These are phyloP conservation scores for Hippocampus barbouri DNA, from an alignment of 2,113 vertebrate species.

Conservation along the genomic window DNA sequence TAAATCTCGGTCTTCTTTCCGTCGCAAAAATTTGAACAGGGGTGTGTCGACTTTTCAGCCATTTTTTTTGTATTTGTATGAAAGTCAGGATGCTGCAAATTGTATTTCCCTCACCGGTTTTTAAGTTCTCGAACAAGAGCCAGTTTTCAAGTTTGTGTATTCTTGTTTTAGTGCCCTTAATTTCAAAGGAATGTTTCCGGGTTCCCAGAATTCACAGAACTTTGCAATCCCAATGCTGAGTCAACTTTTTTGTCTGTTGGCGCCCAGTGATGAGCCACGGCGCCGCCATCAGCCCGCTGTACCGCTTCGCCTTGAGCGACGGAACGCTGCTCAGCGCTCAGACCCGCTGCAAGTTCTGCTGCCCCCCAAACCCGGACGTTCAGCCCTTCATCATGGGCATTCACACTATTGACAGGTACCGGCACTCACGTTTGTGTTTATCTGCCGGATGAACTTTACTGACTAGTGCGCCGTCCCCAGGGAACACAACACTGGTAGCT, in stretches of 20 bases:
- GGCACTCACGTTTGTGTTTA: neutral
- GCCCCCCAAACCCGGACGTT: slow-evolving; percentile 86
- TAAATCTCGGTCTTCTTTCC: too few relatives aligned
- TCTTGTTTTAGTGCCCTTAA: too few relatives aligned
- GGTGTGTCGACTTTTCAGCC: too few relatives aligned
- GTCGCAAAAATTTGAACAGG: too few relatives aligned
- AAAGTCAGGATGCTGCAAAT: too few relatives aligned
- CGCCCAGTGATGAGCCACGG: slow-evolving; percentile 89
- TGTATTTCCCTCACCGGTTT: too few relatives aligned
- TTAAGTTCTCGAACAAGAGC: too few relatives aligned
- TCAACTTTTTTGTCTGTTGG: neutral
- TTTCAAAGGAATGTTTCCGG: too few relatives aligned
- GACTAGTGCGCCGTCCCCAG: slow-evolving; percentile 51
- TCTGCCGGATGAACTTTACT: too few relatives aligned
- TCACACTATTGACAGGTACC: slow-evolving; percentile 94
- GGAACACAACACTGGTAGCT: slow-evolving; percentile 91
- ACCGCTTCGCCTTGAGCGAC: slow-evolving; percentile 90
- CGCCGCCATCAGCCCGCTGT: slow-evolving; percentile 92
- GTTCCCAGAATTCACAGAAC: too few relatives aligned
- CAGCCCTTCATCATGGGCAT: slow-evolving; percentile 98
- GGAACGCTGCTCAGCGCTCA: slow-evolving; percentile 90
- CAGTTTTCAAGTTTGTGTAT: too few relatives aligned
- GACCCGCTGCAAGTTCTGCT: slow-evolving; percentile 97
- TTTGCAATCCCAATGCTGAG: neutral
- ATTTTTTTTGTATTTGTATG: too few relatives aligned